Evolutionary conservation across 2,888 invertebrate species (phyloP).

Genomic region (Drosophila longiperda): DNA sequence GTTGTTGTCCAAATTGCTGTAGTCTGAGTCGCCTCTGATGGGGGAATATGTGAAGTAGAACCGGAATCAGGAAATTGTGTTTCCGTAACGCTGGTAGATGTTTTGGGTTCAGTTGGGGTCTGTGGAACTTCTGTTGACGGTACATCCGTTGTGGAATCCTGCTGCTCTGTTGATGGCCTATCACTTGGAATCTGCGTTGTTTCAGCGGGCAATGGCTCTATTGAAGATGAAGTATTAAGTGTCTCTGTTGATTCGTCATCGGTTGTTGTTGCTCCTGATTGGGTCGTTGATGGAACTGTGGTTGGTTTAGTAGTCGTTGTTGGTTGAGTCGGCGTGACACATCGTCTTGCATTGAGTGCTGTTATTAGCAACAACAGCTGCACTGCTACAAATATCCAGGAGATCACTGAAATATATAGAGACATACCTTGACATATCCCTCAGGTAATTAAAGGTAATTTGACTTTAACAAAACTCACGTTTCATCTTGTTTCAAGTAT

Average conservation of each 20-base stretch:
- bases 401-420: slow-evolving; percentile 45
- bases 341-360: slow-evolving; percentile 48
- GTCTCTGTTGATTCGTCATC: neutral
- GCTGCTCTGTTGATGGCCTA: neutral
- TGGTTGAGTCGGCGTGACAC: slow-evolving; percentile 25
- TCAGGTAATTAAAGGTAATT: neutral
- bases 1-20: slow-evolving; percentile 6
- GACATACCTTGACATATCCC: slow-evolving; percentile 17
- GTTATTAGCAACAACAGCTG: slow-evolving; percentile 52
- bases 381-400: slow-evolving; percentile 47
- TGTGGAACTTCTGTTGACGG: slow-evolving; percentile 8
- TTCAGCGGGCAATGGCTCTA: neutral
- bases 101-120: neutral
- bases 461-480: slow-evolving; percentile 43
- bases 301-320: slow-evolving; percentile 1
- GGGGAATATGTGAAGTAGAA: neutral
- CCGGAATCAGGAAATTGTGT: neutral
- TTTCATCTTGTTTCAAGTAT: slow-evolving; percentile 46
- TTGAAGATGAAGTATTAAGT: neutral
- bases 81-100: neutral
- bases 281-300: slow-evolving; percentile 1
- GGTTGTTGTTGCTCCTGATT: neutral
- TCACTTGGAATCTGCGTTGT: neutral
- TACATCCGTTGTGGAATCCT: neutral
- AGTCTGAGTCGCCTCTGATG: neutral